These are phyloP conservation scores for Epinephelus fuscoguttatus DNA, from an alignment of 2,113 vertebrate species.

Conservation along the genomic window DNA sequence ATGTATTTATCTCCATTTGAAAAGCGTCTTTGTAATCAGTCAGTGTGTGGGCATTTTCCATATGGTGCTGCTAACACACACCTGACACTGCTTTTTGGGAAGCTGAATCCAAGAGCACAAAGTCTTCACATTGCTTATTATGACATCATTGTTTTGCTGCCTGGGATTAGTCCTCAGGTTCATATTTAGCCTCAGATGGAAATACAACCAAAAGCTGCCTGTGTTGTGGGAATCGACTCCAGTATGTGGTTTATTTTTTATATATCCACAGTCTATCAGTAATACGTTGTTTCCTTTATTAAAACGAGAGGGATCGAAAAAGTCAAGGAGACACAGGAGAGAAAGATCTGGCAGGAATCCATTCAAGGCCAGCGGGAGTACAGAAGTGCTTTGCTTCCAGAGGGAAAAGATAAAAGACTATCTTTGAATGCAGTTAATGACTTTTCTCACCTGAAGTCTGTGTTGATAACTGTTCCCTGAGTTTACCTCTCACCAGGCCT, in stretches of 20 bases:
- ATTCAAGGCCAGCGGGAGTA: constrained; percentile 27
- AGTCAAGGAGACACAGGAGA: constrained; percentile 8
- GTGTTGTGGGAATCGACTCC: background rate
- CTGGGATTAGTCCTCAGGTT: background rate
- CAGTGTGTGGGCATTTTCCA: no score
- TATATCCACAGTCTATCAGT: background rate
- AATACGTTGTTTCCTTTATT: constrained; percentile 3
- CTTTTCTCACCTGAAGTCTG: constrained; percentile 52
- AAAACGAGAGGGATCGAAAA: constrained; percentile 25
- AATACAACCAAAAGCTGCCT: background rate
- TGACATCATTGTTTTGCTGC: background rate
- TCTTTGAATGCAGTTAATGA: constrained; percentile 57
- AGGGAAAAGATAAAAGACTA: constrained; percentile 46
- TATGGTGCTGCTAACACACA: background rate
- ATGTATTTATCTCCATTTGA: no score
- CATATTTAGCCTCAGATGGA: background rate
- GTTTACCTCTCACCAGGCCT: constrained; percentile 21
- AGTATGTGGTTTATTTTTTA: background rate
- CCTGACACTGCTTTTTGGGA: background rate
- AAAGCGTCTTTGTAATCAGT: no score
- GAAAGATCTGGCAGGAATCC: constrained; percentile 40
- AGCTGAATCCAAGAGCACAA: background rate
- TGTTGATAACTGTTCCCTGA: constrained; percentile 38
- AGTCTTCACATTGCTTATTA: background rate
- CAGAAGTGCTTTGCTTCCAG: constrained; percentile 35